Base-by-base conservation (phyloP, 2,888 invertebrate species). In the Drosophila buzzatii region DNA sequence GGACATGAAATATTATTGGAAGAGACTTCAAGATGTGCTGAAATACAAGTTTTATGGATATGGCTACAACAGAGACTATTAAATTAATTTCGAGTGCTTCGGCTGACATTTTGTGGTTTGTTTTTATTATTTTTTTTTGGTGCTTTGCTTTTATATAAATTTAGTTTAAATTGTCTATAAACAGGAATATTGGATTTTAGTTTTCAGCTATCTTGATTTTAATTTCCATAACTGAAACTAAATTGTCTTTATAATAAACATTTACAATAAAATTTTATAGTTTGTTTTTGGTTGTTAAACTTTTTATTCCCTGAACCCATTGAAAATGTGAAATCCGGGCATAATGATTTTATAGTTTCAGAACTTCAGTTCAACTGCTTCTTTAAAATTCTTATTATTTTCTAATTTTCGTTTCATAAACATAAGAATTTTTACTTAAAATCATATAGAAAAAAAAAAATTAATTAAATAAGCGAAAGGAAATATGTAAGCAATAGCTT, bases 1-100 rank as follows among this genome's bases (percentile, higher is more conserved):
- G 53, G 57, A 44, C 57, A 58, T 18, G 16, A 33, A 33, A 44
- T 57, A 41, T 55, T 55, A 41, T 39, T 55, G 55, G 27, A 16
- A n/a, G 7, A 41, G 39, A 55, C 37, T 10, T 41, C 3, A 55
- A 55, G 27, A 39, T 55, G 9, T 7, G 20, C 35, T n/a, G 39
- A 39, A 2, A 55, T 27, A 41, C 55, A 2, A 35, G 52, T 52
- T 52, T 47, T 27, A 51, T 51, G 18, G 33, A 33, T 27, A 12
- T 49, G 18, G 12, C 6, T 27, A 7, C 9, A 16, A 2, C 27
- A 27, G 27, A 8, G 27, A 31, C 12, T 16, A 23, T 23, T 12
- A 45, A 49, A 49, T 10, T 31, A n/a, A 31, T 49, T 49, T 31
- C 12, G 31, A 31, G 6, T n/a, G 31, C 10, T 31, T 6, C 5